Conservation (phyloP, 2,797 vertebrate genomes). For the Falco rusticolus region DNA sequence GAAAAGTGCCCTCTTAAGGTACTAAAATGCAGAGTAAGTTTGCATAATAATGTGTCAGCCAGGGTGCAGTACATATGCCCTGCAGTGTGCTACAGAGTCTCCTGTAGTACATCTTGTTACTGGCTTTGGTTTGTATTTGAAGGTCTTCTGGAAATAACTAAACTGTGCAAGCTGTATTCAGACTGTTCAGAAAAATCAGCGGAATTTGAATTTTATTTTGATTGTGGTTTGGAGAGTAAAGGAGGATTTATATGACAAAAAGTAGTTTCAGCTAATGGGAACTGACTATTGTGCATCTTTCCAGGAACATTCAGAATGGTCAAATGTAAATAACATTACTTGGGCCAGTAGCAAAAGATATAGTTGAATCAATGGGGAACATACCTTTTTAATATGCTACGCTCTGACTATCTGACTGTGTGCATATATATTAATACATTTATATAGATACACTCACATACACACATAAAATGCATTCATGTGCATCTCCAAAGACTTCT, state of each 20-base stretch:
- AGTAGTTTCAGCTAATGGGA: not conserved
- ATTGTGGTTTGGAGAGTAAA: not conserved
- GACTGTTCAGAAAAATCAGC: not conserved
- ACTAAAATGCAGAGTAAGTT: not conserved
- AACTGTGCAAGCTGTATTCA: not conserved
- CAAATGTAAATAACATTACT: not conserved
- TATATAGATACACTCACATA: not conserved
- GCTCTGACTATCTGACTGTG: not conserved
- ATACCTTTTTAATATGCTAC: not conserved
- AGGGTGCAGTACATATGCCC: not conserved
- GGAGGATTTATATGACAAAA: not conserved
- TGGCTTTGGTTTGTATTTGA: not conserved
- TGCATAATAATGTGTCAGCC: not conserved
- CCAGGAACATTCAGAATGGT: not conserved
- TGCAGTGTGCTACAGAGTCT: not conserved
- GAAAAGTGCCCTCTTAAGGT: not conserved
- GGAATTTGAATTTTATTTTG: not conserved
- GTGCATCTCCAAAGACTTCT: not conserved
- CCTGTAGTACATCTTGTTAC: not conserved
- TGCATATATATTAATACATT: not conserved
- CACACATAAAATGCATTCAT: not conserved
- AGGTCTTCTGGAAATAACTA: not conserved
- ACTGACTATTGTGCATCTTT: not conserved
- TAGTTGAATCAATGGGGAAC: not conserved
- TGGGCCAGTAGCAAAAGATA: not conserved